These are phyloP conservation scores for Mesorhabditis sp. DNA, from an alignment of 2,888 invertebrate genomes.

Conservation along the genomic window DNA sequence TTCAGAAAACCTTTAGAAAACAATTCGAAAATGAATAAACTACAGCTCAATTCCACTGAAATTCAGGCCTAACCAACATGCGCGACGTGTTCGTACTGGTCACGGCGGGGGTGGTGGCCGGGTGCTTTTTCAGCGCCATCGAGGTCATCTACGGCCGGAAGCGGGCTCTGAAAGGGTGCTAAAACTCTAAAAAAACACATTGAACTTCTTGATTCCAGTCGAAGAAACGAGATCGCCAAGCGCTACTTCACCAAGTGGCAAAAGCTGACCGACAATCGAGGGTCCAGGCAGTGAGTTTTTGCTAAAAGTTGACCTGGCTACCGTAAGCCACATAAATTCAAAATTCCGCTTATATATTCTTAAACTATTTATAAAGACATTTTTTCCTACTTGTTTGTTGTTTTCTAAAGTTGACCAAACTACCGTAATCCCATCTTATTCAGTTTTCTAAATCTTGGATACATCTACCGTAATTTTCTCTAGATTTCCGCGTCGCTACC, in stretches of 20 bases:
- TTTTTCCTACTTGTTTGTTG: too few species aligned
- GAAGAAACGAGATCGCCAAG: slow-evolving; percentile 9
- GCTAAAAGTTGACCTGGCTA: too few species aligned
- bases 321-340: too few species aligned
- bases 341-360: too few species aligned
- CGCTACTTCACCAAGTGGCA: neutral
- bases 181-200: too few species aligned
- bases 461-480: too few species aligned
- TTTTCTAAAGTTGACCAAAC: too few species aligned
- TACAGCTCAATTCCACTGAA: neutral
- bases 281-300: neutral
- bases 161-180: slow-evolving; percentile 32
- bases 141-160: slow-evolving; percentile 45
- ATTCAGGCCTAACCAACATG: slow-evolving; percentile 8
- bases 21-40: too few species aligned
- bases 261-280: neutral
- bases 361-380: too few species aligned
- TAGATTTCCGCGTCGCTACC: slow-evolving; percentile 15
- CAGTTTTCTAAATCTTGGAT: too few species aligned
- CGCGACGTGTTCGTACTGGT: slow-evolving; percentile 52
- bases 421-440: too few species aligned
- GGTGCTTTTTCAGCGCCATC: slow-evolving; percentile 41
- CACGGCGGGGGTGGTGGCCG: slow-evolving; percentile 43
- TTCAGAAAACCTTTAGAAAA: too few species aligned
- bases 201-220: neutral